A percentile compares a stretch with the other conserved stretches of the same genome.
phyloP scores from a whole-genome alignment of 2,888 invertebrate genomes.

The Melanotus villosus region DNA sequence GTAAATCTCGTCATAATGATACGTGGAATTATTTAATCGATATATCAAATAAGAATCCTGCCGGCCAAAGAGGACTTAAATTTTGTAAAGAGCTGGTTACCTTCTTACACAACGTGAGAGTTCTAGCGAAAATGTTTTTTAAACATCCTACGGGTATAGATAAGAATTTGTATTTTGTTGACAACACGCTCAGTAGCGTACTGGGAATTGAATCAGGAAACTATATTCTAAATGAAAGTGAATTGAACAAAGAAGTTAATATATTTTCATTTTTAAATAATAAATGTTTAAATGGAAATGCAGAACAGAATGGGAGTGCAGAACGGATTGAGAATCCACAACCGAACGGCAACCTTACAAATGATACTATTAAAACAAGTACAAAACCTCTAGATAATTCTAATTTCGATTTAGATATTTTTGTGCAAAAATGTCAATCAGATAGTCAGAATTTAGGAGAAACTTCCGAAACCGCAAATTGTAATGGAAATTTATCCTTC shows the following conservation, averaged over 20 bases:
- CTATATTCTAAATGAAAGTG: slow-evolving; percentile 62
- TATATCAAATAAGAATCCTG: slow-evolving; percentile 60
- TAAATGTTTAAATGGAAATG: background rate
- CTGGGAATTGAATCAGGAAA: slow-evolving; percentile 62
- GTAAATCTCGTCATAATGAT: slow-evolving; percentile 57
- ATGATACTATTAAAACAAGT: background rate
- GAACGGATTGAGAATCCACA: background rate
- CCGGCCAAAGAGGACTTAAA: slow-evolving; percentile 58
- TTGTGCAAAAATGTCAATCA: slow-evolving; percentile 8
- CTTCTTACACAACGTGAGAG: slow-evolving; percentile 61
- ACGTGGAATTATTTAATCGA: slow-evolving; percentile 65
- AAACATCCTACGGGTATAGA: slow-evolving; percentile 55
- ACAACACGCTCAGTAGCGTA: slow-evolving; percentile 60
- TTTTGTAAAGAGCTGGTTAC: slow-evolving; percentile 64
- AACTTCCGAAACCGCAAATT: background rate
- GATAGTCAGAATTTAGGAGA: background rate
- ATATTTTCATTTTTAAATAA: slow-evolving; percentile 2
- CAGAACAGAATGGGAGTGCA: background rate
- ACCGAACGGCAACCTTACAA: background rate
- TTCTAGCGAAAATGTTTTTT: slow-evolving; percentile 62
- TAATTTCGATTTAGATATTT: background rate
- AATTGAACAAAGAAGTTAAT: slow-evolving; percentile 61
- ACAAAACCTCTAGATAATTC: background rate
- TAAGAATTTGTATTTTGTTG: slow-evolving; percentile 59
- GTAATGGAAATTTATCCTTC: background rate